phyloP scores from a whole-genome alignment of 2,797 vertebrate genomes.

The Antrozous pallidus region DNA sequence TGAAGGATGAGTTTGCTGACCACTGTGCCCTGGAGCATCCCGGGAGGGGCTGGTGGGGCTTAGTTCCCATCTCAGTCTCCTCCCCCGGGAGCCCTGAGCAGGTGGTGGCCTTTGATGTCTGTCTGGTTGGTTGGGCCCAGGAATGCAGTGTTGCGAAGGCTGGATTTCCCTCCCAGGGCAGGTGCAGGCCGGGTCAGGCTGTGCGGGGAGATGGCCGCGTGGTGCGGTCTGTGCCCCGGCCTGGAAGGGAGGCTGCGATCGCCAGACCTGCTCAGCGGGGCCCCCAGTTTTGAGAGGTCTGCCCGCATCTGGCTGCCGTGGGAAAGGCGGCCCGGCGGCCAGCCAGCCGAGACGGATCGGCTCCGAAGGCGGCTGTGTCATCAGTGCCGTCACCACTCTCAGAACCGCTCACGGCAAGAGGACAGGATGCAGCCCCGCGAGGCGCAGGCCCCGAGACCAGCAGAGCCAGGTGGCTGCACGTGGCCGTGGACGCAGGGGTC shows the following conservation, averaged over 20 bases:
- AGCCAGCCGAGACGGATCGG: accelerated
- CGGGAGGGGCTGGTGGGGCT: neutral
- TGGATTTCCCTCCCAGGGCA: neutral
- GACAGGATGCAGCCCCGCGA: neutral
- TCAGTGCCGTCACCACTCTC: neutral
- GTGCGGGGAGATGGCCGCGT: too few relatives aligned
- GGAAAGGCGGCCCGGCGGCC: neutral
- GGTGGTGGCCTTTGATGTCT: conserved; percentile 3
- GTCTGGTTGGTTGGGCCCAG: conserved; percentile 4
- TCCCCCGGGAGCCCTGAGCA: neutral
- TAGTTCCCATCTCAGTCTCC: neutral
- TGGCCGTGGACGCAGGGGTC: neutral
- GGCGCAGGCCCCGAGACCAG: neutral
- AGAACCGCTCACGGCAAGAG: accelerated
- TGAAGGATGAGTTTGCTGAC: too few relatives aligned
- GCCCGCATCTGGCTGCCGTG: neutral
- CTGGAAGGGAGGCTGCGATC: neutral
- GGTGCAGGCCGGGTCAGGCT: neutral
- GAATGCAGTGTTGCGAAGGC: neutral
- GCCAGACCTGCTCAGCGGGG: neutral
- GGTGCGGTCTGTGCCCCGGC: neutral
- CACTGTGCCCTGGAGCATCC: neutral
- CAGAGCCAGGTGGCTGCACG: neutral
- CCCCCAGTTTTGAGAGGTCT: neutral
- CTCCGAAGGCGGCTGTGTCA: neutral